Base-by-base conservation (phyloP, 2,113 vertebrate species). In the Hippoglossus stenolepis region DNA sequence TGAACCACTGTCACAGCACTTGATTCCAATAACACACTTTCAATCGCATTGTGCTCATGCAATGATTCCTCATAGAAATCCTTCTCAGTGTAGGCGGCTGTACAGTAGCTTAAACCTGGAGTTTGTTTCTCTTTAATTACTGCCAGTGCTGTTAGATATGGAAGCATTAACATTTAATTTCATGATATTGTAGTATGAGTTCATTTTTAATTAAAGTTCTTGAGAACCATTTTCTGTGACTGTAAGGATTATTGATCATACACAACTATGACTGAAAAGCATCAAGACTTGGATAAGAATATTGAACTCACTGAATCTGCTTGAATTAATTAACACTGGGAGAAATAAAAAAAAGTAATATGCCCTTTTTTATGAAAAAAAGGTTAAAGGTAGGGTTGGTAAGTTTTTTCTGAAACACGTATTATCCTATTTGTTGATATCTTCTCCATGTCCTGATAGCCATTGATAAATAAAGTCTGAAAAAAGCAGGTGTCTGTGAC, bases 191-290 rank as follows among this genome's bases (percentile, higher is more conserved):
- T 40, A 53, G 23, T 56, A 21, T 64, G 51, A 76, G 63, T 35
- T 24, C 15, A 49, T 35, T 60, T 80, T 81, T 74, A 77, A 87
- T 83, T 72, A 59, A 70, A 73, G 11, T 62, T 72, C 7, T 49
- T 38, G 9, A 38, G 35, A 47, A 17, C 45, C 11, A 14, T 17
- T 47, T 26, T 57, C 67, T 45, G 15, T 51, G 75, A 53, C 49
- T 40, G 12, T 56, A 6, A 21, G 1, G 17, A 38, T 56, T 61
- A 11, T 38, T 7, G 2, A 15, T 64, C 2, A 6, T 47, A 64
- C 77, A 56, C 23, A 56, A 82, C 2, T 3, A 15, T 45, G 13
- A 12, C 13, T 56, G 13, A 66, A 58, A 71, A 60, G 21, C 21
- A 43, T 67, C 40, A 26, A 59, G 6, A 35, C 18, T 13, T 15